These are phyloP conservation scores for Dasypogon diadema DNA, from an alignment of 2,888 invertebrate species.

Conservation along the genomic window DNA sequence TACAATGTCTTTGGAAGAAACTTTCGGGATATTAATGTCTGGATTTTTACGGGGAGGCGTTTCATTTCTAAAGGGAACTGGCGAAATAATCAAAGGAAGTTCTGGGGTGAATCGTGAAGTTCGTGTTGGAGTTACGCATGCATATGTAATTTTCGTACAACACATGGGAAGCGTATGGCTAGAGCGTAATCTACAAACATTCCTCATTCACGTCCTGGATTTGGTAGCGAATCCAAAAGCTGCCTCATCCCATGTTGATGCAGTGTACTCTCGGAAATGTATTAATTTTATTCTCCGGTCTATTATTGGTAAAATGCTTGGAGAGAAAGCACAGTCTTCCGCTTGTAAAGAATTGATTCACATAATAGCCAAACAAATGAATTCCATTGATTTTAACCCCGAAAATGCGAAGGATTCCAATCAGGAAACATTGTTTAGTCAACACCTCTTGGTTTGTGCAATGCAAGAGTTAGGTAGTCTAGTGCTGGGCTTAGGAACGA, in stretches of 20 bases:
- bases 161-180: conserved; percentile 95
- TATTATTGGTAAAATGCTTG: conserved; percentile 92
- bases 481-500: conserved; percentile 92
- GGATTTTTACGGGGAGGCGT: conserved; percentile 95
- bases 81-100: conserved; percentile 95
- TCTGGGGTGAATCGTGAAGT: conserved; percentile 95
- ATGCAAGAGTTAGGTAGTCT: conserved; percentile 92
- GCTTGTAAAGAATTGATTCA: conserved; percentile 95
- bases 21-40: conserved; percentile 88
- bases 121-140: conserved; percentile 96
- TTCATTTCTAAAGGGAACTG: conserved; percentile 92
- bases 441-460: conserved; percentile 92
- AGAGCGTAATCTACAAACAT: conserved; percentile 88
- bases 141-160: conserved; percentile 95
- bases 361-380: conserved; percentile 94
- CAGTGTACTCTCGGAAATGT: conserved; percentile 97
- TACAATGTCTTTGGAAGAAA: conserved; percentile 89
- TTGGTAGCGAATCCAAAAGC: conserved; percentile 96
- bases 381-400: conserved; percentile 91
- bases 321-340: conserved; percentile 96
- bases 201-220: conserved; percentile 91
- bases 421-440: conserved; percentile 90
- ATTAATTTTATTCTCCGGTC: conserved; percentile 94
- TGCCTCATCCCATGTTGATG: conserved; percentile 96
- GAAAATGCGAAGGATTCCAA: conserved; percentile 93